Evolutionary conservation across 2,888 invertebrate species (phyloP).

Genomic region (Limnephilus rhombicus): DNA sequence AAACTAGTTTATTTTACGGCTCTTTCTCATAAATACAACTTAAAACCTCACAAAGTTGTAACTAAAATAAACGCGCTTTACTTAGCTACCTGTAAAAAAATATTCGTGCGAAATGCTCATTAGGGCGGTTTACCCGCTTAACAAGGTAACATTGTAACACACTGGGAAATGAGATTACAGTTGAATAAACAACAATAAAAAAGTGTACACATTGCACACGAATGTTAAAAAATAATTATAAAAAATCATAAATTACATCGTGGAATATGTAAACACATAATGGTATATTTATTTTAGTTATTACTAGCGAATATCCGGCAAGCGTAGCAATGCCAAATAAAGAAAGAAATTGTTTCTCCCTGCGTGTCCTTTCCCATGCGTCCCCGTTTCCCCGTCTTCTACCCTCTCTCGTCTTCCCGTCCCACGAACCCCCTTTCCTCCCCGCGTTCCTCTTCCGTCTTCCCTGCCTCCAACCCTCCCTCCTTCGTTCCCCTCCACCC

Average conservation of each 20-base stretch:
- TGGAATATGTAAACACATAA: neutral
- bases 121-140: neutral
- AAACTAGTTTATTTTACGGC: neutral
- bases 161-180: neutral
- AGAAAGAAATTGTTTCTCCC: no score
- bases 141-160: neutral
- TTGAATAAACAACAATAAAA: neutral
- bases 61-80: neutral
- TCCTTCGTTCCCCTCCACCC: no score
- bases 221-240: neutral
- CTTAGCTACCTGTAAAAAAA: neutral
- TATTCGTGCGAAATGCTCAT: neutral
- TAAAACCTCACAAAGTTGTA: neutral
- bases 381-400: no score
- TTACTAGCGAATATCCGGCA: no score
- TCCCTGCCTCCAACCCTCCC: no score
- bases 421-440: no score
- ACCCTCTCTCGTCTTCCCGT: no score
- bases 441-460: no score
- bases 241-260: neutral
- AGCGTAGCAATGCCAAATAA: no score
- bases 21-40: neutral
- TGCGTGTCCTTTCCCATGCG: no score
- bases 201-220: neutral
- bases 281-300: neutral